Base-by-base conservation (phyloP, 2,113 vertebrate genomes). In the Pseudorhombus dupliciocellatus region DNA sequence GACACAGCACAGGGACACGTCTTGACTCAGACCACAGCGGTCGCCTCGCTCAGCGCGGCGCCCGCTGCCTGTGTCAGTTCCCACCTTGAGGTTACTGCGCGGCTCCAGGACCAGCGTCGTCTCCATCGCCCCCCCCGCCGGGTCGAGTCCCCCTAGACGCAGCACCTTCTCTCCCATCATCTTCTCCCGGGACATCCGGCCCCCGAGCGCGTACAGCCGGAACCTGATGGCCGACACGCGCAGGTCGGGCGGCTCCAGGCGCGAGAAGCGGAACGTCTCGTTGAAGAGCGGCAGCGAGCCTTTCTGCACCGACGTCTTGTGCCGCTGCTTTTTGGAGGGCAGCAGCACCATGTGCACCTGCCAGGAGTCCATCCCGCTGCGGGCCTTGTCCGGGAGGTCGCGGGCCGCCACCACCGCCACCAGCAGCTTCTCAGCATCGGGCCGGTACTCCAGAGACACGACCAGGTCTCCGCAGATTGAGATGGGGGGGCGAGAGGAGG, bases 111-210 rank as follows among this genome's bases (percentile, higher is more conserved):
- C 83, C 84, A 99, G 80, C 0, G 93, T 95, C 48, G 93, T 90
- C 84, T 95, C 95, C 31, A 79, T 86, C 22, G 93, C 92, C 24
- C 71, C 91, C 4, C 83, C 84, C 0, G 86, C 90, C 4, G 85
- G 89, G 68, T 79, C 81, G 57, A 99, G 70, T 48, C 89, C 91
- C 7, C 85, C 93, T 44, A 99, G 89, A 58, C 90, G 76, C 86
- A 97, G 94, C 1, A 98, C 11, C 48, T 93, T 94, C 91, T 99
- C 97, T 0, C 96, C 97, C 96, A 99, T 98, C 97, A 98, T 97
- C 66, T 89, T 93, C 90, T 96, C 96, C 0, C 95, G 92, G 67
- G 89, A 93, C 93, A 96, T 88, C 87, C 94, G 94, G 7, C 93
- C 93, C 25, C 93, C 95, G 57, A 97, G 92, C 0, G 97, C 96